Evolutionary conservation across 2,113 vertebrate genomes (phyloP).

Genomic region (Riparia riparia): DNA sequence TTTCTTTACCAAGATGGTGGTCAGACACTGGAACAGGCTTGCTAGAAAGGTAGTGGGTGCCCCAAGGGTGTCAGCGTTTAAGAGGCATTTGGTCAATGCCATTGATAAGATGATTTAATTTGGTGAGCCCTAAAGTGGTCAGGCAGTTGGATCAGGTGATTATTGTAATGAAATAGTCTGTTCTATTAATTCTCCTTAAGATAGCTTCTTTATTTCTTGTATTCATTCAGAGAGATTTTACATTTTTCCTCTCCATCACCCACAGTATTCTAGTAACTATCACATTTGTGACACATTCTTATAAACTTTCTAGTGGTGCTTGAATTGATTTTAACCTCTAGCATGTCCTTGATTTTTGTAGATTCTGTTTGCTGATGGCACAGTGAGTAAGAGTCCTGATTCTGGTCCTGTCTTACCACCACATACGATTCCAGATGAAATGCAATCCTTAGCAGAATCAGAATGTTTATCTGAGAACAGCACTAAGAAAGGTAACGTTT

Average conservation of each 20-base stretch:
- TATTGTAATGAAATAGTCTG: neutral
- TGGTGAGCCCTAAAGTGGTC: neutral
- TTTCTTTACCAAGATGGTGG: neutral
- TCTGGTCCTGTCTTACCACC: slow-evolving; percentile 79
- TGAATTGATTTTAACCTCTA: neutral
- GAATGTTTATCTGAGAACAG: slow-evolving; percentile 25
- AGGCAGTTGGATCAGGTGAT: neutral
- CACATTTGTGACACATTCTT: neutral
- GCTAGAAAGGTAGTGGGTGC: neutral
- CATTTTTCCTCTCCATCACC: neutral
- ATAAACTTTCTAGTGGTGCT: neutral
- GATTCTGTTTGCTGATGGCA: slow-evolving; percentile 90
- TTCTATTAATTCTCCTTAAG: neutral
- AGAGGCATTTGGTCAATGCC: neutral
- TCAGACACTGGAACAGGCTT: neutral
- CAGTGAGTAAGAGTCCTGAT: slow-evolving; percentile 84
- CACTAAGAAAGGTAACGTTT: slow-evolving; percentile 74
- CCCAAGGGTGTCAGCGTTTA: neutral
- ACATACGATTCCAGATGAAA: neutral
- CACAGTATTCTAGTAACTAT: neutral
- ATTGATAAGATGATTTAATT: neutral
- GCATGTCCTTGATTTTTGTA: slow-evolving; percentile 41
- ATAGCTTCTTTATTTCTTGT: neutral
- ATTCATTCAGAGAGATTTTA: neutral
- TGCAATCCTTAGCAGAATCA: neutral